Percentiles rank a stretch among this genome's conserved stretches.
These are phyloP conservation scores for Corythornis vintsioides DNA, from an alignment of 2,113 vertebrate species.

Conservation along the genomic window DNA sequence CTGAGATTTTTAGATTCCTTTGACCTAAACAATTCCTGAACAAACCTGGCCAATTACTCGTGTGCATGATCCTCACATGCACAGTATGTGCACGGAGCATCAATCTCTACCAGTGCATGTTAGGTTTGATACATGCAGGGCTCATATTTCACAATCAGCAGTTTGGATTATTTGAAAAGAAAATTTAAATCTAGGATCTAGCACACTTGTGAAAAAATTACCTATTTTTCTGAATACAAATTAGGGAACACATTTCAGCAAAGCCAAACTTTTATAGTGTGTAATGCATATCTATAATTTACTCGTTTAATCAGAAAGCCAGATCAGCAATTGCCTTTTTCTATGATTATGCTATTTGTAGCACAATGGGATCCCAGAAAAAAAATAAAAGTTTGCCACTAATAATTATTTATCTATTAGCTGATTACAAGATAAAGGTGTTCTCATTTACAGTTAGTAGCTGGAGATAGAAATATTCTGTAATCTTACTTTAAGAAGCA, in stretches of 20 bases:
- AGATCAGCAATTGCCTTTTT: not conserved
- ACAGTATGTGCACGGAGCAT: not conserved
- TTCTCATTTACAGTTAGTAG: not conserved
- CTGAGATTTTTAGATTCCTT: not conserved
- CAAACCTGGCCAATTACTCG: not conserved
- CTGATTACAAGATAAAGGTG: not conserved
- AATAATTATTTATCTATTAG: not conserved
- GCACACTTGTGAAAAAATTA: not conserved
- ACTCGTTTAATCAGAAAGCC: not conserved
- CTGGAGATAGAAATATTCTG: not conserved
- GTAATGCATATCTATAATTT: not conserved
- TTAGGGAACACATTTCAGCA: not conserved
- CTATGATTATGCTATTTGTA: not conserved
- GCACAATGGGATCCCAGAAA: not conserved
- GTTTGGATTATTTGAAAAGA: not conserved
- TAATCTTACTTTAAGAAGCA: not conserved
- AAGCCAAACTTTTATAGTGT: not conserved
- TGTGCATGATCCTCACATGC: not conserved
- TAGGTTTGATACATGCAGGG: not conserved
- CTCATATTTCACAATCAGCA: not conserved
- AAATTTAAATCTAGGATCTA: not conserved
- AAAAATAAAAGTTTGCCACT: not conserved
- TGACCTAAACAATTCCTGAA: not conserved
- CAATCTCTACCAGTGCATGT: not conserved
- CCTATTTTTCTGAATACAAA: not conserved